These are phyloP conservation scores for Microctenopoma steveboyesi DNA, from an alignment of 2,797 vertebrate genomes.

Conservation along the genomic window DNA sequence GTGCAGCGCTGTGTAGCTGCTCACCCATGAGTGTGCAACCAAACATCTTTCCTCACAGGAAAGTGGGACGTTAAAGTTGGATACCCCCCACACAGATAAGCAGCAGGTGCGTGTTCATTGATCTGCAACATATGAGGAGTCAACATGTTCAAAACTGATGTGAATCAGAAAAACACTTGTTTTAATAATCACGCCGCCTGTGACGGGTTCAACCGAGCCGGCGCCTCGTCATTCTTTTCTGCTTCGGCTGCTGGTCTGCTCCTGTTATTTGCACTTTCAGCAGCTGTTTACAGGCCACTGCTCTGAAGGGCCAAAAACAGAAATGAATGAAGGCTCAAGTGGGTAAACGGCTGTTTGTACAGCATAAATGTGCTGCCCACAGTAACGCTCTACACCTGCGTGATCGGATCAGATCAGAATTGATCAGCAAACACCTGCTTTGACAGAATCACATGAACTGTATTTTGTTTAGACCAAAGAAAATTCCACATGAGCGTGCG, in stretches of 20 bases:
- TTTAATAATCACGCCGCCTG: background rate
- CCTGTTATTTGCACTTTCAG: background rate
- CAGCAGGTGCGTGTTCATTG: constrained; percentile 33
- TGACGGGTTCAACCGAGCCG: background rate
- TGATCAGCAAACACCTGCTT: background rate
- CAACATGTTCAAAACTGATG: background rate
- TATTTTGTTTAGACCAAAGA: too few species aligned
- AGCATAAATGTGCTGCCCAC: background rate
- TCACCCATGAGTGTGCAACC: background rate
- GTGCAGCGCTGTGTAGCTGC: background rate
- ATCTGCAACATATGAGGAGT: background rate
- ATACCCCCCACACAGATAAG: background rate
- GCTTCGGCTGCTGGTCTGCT: background rate
- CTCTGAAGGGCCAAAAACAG: background rate
- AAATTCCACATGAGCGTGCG: too few species aligned
- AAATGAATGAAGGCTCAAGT: background rate
- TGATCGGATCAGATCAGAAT: background rate
- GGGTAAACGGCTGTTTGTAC: background rate
- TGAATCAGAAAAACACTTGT: background rate
- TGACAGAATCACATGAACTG: background rate
- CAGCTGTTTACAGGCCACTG: background rate
- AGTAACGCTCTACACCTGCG: background rate
- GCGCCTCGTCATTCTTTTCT: background rate
- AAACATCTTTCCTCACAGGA: background rate
- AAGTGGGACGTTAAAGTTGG: background rate